Evolutionary conservation across 2,797 vertebrate genomes (phyloP), one percentile per base, ranked within the genome.

Genomic region (Channa striata): DNA sequence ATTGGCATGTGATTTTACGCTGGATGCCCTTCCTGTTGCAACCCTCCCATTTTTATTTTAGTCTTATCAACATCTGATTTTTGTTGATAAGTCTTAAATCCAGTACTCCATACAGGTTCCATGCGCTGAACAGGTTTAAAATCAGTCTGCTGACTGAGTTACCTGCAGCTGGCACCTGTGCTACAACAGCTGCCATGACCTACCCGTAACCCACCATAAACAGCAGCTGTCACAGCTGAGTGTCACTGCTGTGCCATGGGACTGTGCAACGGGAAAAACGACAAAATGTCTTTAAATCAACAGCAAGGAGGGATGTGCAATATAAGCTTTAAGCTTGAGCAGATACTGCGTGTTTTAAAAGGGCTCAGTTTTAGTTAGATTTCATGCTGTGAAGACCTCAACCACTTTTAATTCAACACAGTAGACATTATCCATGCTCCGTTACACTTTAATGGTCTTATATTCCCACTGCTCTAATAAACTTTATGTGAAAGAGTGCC

Each of bases 401-500:
- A 73, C 80, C 50, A 58, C 67, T 72, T 79, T 74, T 76, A 82
- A 78, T 80, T 77, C 60, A 74, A 75, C 86, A 77, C 59, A 69
- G 62, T 13, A 48, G 76, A 86, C 80, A 83, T 90, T 86, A 82
- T 79, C 66, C 72, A 67, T 52, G 81, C 89, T 84, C 83, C 71
- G 82, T 83, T 85, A 82, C 80, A 81, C 84, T 81, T 88, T 83
- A 84, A 84, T 75, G 78, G 60, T 43, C 65, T 77, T 83, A 85
- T 77, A 68, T 87, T 86, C 85, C 81, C 81, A 63, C 74, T 66
- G 66, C 81, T 64, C 80, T 78, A 81, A 89, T 89, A 85, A 90
- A 86, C 79, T 91, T 87, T 89, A 90, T 78, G 66, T 72, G 80
- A 84, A 84, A 69, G 59, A 67, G 47, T 74, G 84, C 82, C 83